Evolutionary conservation across 1,140 invertebrate genomes (phyloP), one percentile per base, ranked within the genome.

Genomic region (Oedothorax gibbosus): DNA sequence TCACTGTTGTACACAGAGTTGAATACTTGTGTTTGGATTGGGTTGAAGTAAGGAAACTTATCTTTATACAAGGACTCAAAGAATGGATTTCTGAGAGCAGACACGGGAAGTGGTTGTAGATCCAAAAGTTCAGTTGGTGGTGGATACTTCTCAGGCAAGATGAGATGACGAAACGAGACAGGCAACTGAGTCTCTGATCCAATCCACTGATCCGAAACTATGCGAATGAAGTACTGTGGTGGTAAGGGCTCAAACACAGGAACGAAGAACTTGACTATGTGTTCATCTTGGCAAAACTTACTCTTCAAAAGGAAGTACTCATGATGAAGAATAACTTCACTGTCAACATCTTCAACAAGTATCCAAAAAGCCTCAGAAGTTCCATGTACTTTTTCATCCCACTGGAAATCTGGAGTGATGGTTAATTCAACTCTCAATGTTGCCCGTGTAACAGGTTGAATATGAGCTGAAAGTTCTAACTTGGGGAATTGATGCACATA

Each of bases 21-120:
- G 89, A 99, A 99, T 7, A 99, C 98, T 89, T 99, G 99, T 0
- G 99, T 99, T 90, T 99, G 99, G 86, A 99, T 99, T 0, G 98
- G 97, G 91, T 99, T 99, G 90, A 99, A 99, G 89, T 98, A 96
- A 14, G 94, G 94, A 88, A 99, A 97, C 86, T 94, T 94, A 8
- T 96, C 93, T 7, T 91, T 91, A 88, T 99, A 99, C 7, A 99
- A 90, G 7, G 91, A 90, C 89, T 99, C 97, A 89, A 95, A 99
- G 66, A 93, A 92, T 0, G 93, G 90, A 90, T 99, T 99, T 86
- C 97, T 88, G 21, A 94, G 87, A 66, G 93, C 92, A 84, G 90
- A 91, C 12, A 94, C 94, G 0, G 98, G 98, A 62, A 99, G 90
- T 1, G 98, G 98, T 89, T 99, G 98, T 21, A 99, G 91, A 91